These are phyloP conservation scores for Hepsetus odoe DNA, from an alignment of 2,113 vertebrate genomes.

Conservation along the genomic window DNA sequence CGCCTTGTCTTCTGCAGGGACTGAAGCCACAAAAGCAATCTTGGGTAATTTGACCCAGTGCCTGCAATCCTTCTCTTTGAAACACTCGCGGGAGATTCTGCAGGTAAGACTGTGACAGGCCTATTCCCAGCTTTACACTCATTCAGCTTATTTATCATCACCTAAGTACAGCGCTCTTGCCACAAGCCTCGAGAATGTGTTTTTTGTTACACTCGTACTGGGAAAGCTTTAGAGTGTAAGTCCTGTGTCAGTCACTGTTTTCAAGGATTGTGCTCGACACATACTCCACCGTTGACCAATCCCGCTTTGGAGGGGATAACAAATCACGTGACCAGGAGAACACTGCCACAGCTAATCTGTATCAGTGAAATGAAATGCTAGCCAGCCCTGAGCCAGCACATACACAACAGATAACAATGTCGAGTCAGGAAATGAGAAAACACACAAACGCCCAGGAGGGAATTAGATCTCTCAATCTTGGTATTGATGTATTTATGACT, in stretches of 20 bases:
- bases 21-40: constrained; percentile 68
- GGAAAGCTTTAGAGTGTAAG: constrained; percentile 7
- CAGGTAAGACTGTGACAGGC: constrained; percentile 30
- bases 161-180: not conserved
- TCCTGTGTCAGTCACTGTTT: constrained; percentile 39
- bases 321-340: constrained; percentile 24
- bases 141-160: constrained; percentile 35
- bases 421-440: constrained; percentile 41
- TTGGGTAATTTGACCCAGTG: constrained; percentile 65
- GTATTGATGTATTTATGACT: constrained; percentile 52
- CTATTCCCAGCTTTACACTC: constrained; percentile 11
- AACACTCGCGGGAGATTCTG: not conserved
- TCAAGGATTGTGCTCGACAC: constrained; percentile 17
- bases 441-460: constrained; percentile 28
- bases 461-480: constrained; percentile 45
- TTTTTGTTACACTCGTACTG: not conserved
- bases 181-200: not conserved
- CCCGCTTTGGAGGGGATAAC: not conserved
- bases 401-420: constrained; percentile 9
- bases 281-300: constrained; percentile 4
- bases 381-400: constrained; percentile 52
- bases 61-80: constrained; percentile 46
- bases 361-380: constrained; percentile 76
- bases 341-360: constrained; percentile 70
- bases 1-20: constrained; percentile 60